Base-by-base conservation (phyloP, 2,888 invertebrate species). In the Agrochola litura region DNA sequence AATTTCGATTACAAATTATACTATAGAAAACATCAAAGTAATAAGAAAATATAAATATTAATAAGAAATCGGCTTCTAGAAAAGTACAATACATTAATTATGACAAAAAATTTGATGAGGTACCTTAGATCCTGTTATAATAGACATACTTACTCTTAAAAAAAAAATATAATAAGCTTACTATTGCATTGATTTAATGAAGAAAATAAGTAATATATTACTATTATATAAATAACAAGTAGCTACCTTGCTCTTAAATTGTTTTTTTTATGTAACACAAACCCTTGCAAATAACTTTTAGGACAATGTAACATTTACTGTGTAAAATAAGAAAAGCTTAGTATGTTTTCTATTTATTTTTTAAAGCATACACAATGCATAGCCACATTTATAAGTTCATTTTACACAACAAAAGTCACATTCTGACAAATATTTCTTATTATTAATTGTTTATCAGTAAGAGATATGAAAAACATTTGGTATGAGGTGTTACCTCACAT, bases 161-260 rank as follows among this genome's bases (percentile, higher is more conserved):
- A 71, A 63, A 43, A 10, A 16, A n/a, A 54, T 12, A 37, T 14
- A 30, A 41, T 54, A 58, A 22, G 22, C 19, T 49, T 54, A 64
- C 61, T 49, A 63, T 58, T 79, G 61, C 63, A 87, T 84, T n/a
- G n/a, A n/a, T n/a, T 61, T 65, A 74, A 71, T 73, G n/a, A 69
- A 43, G 60, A 76, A n/a, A 71, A 46, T 70, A 72, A 54, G 56
- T 52, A 77, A 81, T 76, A 79, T 73, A 85, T 80, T 82, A 79
- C 14, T 56, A 56, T 61, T 65, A 37, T 30, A 65, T 75, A 82
- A 79, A 75, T 71, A 72, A 61, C 61, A 71, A 64, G 63, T 41
- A 79, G 76, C n/a, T 46, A 72, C 66, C 56, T 54, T 43, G 64
- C 63, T 79, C 19, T 5, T 37, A 22, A 10, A 60, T 73, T 52